A percentile compares a stretch with the other conserved stretches of the same genome.
Evolutionary conservation across 2,888 invertebrate genomes (phyloP).

Genomic region (Eupithecia exiguata): DNA sequence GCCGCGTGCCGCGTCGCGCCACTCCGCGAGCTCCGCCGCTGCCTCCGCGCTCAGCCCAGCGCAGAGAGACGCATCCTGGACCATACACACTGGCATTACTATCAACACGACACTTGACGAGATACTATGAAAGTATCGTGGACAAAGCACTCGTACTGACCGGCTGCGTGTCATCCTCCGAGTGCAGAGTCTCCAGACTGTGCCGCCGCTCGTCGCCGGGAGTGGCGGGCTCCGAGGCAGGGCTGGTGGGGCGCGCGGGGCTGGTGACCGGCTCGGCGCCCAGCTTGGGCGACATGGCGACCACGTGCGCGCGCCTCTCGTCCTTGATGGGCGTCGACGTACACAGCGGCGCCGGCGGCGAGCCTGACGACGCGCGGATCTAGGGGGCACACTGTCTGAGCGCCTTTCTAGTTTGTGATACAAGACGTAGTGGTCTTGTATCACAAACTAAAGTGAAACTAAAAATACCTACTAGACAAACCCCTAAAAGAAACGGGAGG

Average conservation of each 20-base stretch:
- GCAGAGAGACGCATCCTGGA: not conserved
- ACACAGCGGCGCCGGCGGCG: conserved; percentile 58
- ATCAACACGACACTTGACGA: not conserved
- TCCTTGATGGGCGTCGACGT: conserved; percentile 75
- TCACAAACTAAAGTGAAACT: not conserved
- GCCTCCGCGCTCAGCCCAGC: conserved; percentile 38
- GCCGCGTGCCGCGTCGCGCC: conserved; percentile 51
- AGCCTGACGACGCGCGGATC: conserved; percentile 47
- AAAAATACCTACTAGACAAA: not conserved
- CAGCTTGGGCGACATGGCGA: conserved; percentile 73
- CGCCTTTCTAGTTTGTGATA: not conserved
- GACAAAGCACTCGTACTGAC: conserved; percentile 1
- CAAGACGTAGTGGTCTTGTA: not conserved
- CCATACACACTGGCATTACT: not conserved
- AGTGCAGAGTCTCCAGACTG: conserved; percentile 56
- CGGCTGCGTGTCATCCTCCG: conserved; percentile 53
- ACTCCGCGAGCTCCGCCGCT: conserved; percentile 53
- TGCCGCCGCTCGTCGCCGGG: conserved; percentile 45
- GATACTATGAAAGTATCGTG: not conserved
- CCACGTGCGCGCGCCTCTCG: conserved; percentile 62
- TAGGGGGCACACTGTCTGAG: not conserved
- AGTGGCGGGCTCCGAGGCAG: not conserved
- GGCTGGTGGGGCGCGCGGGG: conserved; percentile 17
- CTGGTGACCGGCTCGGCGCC: conserved; percentile 19
- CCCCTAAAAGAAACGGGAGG: not conserved